Conservation (phyloP, 2,113 vertebrate genomes). For the Phalacrocorax aristotelis region DNA sequence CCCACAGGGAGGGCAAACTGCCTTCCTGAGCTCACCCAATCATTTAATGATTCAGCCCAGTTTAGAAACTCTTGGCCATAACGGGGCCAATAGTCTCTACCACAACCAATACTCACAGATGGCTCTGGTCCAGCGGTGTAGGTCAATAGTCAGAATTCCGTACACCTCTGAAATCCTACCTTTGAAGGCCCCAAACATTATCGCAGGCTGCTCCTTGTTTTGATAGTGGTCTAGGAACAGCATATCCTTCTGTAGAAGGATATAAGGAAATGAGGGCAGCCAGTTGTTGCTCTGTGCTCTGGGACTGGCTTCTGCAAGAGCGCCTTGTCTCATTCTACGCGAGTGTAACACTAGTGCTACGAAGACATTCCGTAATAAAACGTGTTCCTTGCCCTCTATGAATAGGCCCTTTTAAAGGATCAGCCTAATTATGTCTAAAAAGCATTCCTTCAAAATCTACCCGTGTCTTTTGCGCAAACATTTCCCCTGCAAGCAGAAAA, state of each 20-base stretch:
- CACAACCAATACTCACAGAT: background rate
- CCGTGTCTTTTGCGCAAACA: background rate
- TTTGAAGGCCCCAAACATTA: background rate
- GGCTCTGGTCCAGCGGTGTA: background rate
- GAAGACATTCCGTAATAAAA: background rate
- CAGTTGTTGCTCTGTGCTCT: background rate
- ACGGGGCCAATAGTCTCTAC: background rate
- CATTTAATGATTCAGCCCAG: background rate
- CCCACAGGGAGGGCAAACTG: background rate
- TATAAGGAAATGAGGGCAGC: background rate
- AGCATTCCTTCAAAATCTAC: background rate
- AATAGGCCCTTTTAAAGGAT: background rate
- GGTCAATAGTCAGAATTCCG: background rate
- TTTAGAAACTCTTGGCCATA: constrained; percentile 2
- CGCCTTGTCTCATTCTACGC: background rate
- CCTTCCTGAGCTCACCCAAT: constrained; percentile 20
- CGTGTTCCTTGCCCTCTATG: background rate
- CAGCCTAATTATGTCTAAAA: background rate
- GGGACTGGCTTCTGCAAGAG: background rate
- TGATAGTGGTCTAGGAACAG: background rate
- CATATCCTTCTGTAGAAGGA: background rate
- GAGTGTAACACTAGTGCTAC: background rate
- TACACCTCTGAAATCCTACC: background rate
- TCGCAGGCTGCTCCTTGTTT: background rate
- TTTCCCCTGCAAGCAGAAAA: background rate